These are phyloP conservation scores for Thymelicus lineola DNA, from an alignment of 2,888 invertebrate species.

Conservation along the genomic window DNA sequence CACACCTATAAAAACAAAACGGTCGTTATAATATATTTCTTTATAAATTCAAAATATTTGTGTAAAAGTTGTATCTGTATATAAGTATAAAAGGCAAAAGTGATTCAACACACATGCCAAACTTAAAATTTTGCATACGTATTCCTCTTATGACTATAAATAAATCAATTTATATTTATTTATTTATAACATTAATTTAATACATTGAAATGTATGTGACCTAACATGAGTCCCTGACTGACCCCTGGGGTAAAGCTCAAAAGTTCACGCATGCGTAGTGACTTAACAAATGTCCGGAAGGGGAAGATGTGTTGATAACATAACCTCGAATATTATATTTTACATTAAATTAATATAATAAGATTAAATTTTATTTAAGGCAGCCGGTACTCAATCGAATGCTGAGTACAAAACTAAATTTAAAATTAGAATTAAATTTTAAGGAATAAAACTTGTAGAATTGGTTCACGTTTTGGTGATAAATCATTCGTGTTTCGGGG, in stretches of 20 bases:
- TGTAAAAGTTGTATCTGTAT: too few relatives aligned
- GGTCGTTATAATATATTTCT: too few relatives aligned
- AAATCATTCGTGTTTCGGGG: background rate
- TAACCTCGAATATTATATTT: background rate
- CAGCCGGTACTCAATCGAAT: background rate
- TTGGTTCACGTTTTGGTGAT: background rate
- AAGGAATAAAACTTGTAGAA: background rate
- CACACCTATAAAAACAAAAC: too few relatives aligned
- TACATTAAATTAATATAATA: background rate
- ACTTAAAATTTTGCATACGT: too few relatives aligned
- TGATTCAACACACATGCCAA: too few relatives aligned
- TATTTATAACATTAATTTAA: too few relatives aligned
- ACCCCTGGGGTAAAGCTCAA: background rate
- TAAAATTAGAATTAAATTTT: background rate
- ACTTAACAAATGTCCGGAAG: background rate
- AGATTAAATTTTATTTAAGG: background rate
- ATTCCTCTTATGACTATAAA: too few relatives aligned
- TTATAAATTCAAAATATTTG: too few relatives aligned
- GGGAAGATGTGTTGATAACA: background rate
- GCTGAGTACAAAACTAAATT: background rate
- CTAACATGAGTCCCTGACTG: background rate
- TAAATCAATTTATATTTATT: too few relatives aligned
- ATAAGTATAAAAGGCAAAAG: too few relatives aligned
- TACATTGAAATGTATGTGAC: background rate
- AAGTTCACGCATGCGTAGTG: constrained; percentile 5